These are phyloP conservation scores for Murina feae DNA, from an alignment of 2,113 vertebrate genomes.

Conservation along the genomic window DNA sequence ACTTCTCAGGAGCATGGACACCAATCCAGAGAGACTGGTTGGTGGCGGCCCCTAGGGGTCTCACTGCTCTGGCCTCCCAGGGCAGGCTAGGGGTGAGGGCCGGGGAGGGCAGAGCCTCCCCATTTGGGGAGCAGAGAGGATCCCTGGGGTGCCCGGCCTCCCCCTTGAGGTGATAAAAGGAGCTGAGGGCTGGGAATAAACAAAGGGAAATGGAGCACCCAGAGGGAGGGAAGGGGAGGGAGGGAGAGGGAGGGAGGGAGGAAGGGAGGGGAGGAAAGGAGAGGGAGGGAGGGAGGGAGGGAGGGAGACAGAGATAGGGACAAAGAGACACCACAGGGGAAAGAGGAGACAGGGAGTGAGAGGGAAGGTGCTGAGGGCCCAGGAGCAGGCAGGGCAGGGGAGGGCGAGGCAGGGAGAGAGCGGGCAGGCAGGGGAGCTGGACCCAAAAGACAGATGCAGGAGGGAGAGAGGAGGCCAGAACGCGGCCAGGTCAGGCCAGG, in stretches of 20 bases:
- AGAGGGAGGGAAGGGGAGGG: background rate
- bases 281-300: background rate
- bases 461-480: background rate
- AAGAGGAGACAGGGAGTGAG: background rate
- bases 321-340: background rate
- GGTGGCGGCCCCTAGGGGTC: no score
- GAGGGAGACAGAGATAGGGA: constrained; percentile 25
- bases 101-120: background rate
- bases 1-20: background rate
- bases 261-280: background rate
- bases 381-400: background rate
- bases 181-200: constrained; percentile 40
- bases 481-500: background rate
- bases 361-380: background rate
- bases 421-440: background rate
- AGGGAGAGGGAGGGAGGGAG: background rate
- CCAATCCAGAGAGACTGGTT: background rate
- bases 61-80: background rate
- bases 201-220: constrained; percentile 28
- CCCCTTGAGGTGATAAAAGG: background rate
- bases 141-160: constrained; percentile 39
- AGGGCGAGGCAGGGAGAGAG: background rate
- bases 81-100: fast-evolving
- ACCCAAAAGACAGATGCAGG: background rate
- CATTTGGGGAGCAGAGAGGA: background rate